Percentiles rank a stretch among this genome's conserved stretches.
Conservation (phyloP, 2,888 invertebrate species). For the Lepidocyrtinus sp. region DNA sequence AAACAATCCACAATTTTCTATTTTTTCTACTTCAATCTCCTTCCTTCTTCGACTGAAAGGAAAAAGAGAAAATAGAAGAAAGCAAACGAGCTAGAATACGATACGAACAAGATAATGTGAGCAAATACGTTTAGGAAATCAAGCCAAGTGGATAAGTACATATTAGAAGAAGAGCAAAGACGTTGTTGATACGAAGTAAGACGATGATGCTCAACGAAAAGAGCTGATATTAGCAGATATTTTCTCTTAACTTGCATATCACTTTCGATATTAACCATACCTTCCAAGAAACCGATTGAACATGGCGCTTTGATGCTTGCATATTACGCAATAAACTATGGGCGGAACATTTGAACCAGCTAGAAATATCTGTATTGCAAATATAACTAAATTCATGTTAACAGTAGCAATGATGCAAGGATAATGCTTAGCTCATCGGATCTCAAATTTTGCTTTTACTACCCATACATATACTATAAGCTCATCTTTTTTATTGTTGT, state of each 20-base stretch:
- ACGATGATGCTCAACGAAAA: conserved; percentile 3
- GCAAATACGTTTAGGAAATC: conserved; percentile 57
- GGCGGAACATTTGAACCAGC: conserved; percentile 32
- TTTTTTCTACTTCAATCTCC: conserved; percentile 18
- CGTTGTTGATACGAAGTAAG: conserved; percentile 23
- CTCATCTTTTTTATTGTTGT: conserved; percentile 22
- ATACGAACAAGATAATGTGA: conserved; percentile 44
- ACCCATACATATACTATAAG: background rate
- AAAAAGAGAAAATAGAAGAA: conserved; percentile 8
- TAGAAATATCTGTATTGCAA: background rate
- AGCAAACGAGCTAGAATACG: conserved; percentile 44
- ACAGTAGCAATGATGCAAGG: conserved; percentile 17
- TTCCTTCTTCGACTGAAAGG: conserved; percentile 6
- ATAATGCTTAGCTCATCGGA: conserved; percentile 19
- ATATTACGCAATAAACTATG: background rate
- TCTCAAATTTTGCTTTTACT: conserved; percentile 1
- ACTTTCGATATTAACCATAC: conserved; percentile 12
- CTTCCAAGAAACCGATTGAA: conserved; percentile 3
- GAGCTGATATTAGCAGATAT: conserved; percentile 15
- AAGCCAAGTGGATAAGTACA: conserved; percentile 56
- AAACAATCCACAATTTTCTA: conserved; percentile 18
- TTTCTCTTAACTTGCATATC: conserved; percentile 18
- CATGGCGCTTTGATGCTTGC: conserved; percentile 18
- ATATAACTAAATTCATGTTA: conserved; percentile 39
- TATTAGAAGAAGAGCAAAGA: conserved; percentile 32